phyloP scores from a whole-genome alignment of 2,888 invertebrate species.

The Tanaodytes sp. region DNA sequence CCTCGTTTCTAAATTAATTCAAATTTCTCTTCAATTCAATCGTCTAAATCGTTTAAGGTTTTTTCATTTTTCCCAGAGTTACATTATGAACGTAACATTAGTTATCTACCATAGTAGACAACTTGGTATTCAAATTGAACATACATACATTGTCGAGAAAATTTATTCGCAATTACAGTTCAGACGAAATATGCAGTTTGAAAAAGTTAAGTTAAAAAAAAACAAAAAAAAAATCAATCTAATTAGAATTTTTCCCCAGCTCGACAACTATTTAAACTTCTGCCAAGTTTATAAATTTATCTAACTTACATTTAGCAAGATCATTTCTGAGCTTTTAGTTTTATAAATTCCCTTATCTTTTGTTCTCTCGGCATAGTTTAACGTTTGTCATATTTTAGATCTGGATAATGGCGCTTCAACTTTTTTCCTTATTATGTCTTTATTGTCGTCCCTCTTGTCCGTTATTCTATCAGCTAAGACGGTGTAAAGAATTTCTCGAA shows the following conservation, averaged over 20 bases:
- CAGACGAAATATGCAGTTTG: too few relatives aligned
- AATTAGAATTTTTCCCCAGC: conserved; percentile 22
- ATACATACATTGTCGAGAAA: too few relatives aligned
- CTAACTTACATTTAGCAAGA: conserved; percentile 17
- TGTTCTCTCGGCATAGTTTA: conserved; percentile 12
- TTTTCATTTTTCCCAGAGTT: too few relatives aligned
- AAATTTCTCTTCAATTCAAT: too few relatives aligned
- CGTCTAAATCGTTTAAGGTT: too few relatives aligned
- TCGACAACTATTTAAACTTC: conserved; percentile 9
- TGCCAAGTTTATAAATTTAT: conserved; percentile 20
- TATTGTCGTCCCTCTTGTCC: too few relatives aligned
- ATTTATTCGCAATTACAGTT: too few relatives aligned
- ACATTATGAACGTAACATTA: too few relatives aligned
- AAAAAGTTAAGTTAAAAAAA: background rate
- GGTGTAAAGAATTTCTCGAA: too few relatives aligned
- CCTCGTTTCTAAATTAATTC: too few relatives aligned
- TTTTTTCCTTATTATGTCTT: conserved; percentile 16
- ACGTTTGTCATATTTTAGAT: conserved; percentile 35
- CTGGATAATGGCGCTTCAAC: conserved; percentile 12
- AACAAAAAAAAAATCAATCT: conserved; percentile 6
- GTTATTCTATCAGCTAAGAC: background rate
- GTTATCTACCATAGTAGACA: background rate
- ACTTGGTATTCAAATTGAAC: too few relatives aligned
- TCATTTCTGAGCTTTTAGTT: conserved; percentile 24
- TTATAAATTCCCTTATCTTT: conserved; percentile 30